A percentile compares a stretch with the other conserved stretches of the same genome.
Conservation (phyloP, 1,140 invertebrate species). For the Ooceraea biroi region DNA sequence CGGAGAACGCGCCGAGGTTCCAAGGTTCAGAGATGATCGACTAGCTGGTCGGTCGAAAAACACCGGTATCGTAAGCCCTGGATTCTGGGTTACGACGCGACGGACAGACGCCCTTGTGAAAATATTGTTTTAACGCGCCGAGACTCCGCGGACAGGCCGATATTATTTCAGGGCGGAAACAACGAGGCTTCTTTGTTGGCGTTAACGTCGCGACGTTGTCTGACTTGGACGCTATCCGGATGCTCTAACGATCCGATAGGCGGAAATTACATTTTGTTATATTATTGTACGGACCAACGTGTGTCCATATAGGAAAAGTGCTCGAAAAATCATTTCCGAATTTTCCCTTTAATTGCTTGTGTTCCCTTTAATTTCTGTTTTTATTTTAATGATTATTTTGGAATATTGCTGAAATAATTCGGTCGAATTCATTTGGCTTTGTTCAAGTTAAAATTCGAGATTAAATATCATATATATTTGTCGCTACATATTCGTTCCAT, state of each 20-base stretch:
- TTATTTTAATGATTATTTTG: too few relatives aligned
- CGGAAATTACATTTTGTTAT: neutral
- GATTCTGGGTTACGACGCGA: slow-evolving; percentile 62
- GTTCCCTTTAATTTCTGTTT: too few relatives aligned
- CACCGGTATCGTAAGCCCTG: slow-evolving; percentile 61
- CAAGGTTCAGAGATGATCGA: too few relatives aligned
- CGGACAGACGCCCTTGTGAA: slow-evolving; percentile 75
- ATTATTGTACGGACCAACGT: neutral
- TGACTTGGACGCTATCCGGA: slow-evolving; percentile 14
- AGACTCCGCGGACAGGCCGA: slow-evolving; percentile 60
- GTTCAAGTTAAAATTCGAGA: too few relatives aligned
- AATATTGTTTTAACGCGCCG: slow-evolving; percentile 78
- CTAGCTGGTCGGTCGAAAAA: slow-evolving; percentile 61
- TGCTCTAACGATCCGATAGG: neutral
- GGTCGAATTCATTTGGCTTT: too few relatives aligned
- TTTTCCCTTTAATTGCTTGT: neutral
- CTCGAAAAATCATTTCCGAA: neutral
- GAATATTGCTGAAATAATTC: too few relatives aligned
- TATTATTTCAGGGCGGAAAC: slow-evolving; percentile 74
- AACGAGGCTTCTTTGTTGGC: slow-evolving; percentile 37
- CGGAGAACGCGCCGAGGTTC: slow-evolving; percentile 9
- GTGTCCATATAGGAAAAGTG: too few relatives aligned
- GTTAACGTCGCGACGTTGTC: slow-evolving; percentile 16
- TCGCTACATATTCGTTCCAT: too few relatives aligned
- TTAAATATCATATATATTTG: too few relatives aligned